Percentiles rank a stretch among this genome's conserved stretches.
Conservation (phyloP, 2,113 vertebrate species). For the Choloepus hoffmanni region DNA sequence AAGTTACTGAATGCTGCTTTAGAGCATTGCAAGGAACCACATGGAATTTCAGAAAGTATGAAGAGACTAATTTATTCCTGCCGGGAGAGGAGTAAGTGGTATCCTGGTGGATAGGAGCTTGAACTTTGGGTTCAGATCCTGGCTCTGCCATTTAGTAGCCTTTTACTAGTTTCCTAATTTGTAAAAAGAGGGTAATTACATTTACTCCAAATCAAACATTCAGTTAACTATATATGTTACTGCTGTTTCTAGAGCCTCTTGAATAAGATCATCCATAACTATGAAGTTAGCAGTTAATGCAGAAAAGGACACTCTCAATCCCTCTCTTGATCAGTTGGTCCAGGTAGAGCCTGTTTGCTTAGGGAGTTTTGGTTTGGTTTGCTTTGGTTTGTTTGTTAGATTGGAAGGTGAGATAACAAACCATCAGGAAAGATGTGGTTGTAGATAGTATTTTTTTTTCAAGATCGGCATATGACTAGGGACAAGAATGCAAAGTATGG, state of each 20-base stretch:
- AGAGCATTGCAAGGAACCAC: neutral
- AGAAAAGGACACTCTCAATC: neutral
- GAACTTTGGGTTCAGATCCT: neutral
- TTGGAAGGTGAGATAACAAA: neutral
- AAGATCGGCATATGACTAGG: neutral
- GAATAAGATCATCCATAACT: neutral
- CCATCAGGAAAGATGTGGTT: neutral
- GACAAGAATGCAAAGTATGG: neutral
- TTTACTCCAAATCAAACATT: slow-evolving; percentile 1
- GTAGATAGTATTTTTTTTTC: neutral
- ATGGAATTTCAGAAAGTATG: slow-evolving; percentile 13
- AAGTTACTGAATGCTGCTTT: neutral
- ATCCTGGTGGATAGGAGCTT: neutral
- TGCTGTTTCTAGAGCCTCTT: neutral
- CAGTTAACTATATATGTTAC: neutral
- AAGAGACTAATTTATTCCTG: neutral
- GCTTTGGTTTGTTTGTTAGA: neutral
- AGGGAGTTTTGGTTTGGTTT: neutral
- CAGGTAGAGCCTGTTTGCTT: neutral
- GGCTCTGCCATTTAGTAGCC: neutral
- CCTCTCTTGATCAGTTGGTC: neutral
- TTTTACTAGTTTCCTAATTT: slow-evolving; percentile 43
- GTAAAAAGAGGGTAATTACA: neutral
- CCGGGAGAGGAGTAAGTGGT: neutral
- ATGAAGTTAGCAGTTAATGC: neutral